Conservation (phyloP, 2,888 invertebrate species). For the Pammene aurita region DNA sequence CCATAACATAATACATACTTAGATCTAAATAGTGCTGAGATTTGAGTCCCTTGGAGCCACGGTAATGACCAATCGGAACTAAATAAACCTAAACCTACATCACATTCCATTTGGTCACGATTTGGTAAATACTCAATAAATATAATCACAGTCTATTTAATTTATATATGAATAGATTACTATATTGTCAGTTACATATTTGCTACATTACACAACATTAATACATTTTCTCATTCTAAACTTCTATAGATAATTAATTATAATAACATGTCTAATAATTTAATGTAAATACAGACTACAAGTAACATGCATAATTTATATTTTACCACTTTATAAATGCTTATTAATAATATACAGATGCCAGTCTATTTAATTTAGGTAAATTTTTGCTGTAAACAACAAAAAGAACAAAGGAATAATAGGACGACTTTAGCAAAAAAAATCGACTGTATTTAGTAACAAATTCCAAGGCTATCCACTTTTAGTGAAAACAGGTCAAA, state of each 20-base stretch:
- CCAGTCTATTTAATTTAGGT: not conserved
- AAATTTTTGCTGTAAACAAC: not conserved
- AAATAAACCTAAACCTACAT: conserved; percentile 33
- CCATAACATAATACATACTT: not conserved
- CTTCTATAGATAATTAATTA: not conserved
- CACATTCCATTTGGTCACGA: conserved; percentile 39
- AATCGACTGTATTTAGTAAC: not conserved
- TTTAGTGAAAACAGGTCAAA: conserved; percentile 5
- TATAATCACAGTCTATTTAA: conserved; percentile 37
- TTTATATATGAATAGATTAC: conserved; percentile 24
- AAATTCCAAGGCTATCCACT: not conserved
- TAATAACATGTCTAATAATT: not conserved
- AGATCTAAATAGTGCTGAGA: not conserved
- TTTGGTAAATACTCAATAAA: conserved; percentile 38
- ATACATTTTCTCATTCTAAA: conserved; percentile 6
- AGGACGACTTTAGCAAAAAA: not conserved
- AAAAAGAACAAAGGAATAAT: not conserved
- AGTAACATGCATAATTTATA: not conserved
- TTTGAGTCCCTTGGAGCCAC: not conserved
- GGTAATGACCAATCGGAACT: conserved; percentile 5
- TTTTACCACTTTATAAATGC: conserved; percentile 15
- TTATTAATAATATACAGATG: not conserved
- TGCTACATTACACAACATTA: conserved; percentile 13
- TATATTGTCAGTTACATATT: conserved; percentile 21
- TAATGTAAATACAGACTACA: conserved; percentile 48